Percentiles rank a stretch among this genome's conserved stretches.
Evolutionary conservation across 2,888 invertebrate genomes (phyloP).

Genomic region (Fragum fragum): DNA sequence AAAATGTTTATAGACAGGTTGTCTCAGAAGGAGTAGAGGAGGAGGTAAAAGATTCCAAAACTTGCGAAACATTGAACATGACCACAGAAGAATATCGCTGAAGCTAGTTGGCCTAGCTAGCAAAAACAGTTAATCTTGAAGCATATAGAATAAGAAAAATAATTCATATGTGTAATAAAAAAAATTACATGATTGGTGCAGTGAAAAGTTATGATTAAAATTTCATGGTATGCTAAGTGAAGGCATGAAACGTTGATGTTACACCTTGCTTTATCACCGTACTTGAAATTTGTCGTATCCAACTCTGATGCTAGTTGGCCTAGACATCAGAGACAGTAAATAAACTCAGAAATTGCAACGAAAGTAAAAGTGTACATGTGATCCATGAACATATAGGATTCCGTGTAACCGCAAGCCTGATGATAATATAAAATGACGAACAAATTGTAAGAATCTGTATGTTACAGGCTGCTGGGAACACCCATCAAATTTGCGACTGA

Average conservation of each 20-base stretch:
- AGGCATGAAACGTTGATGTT: no score
- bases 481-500: not conserved
- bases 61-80: not conserved
- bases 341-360: not conserved
- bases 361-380: no score
- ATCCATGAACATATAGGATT: no score
- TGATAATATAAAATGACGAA: not conserved
- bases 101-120: not conserved
- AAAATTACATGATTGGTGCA: no score
- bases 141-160: not conserved
- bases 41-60: no score
- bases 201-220: no score
- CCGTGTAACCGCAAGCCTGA: not conserved
- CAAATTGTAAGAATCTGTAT: not conserved
- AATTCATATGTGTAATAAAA: no score
- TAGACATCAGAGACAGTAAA: not conserved
- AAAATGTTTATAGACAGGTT: no score
- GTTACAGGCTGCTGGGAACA: not conserved
- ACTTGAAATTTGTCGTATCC: no score
- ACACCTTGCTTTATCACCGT: no score
- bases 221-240: no score
- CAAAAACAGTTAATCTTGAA: not conserved
- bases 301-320: not conserved
- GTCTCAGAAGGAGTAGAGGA: no score
- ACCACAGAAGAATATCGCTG: not conserved